Evolutionary conservation across 2,113 vertebrate species (phyloP).

Genomic region (Cettia cetti): DNA sequence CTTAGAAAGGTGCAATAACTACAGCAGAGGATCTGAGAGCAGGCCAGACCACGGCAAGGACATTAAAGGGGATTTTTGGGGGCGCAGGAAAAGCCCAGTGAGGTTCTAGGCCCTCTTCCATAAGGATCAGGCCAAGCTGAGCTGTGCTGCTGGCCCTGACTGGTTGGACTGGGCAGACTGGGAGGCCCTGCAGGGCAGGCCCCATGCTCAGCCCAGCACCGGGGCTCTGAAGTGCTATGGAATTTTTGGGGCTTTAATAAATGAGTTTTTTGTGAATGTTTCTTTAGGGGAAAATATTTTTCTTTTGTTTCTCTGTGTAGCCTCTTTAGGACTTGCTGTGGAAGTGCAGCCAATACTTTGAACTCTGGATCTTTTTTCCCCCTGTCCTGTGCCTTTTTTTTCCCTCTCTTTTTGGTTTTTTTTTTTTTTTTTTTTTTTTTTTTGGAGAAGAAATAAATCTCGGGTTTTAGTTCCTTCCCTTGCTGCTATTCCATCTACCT

Average conservation of each 20-base stretch:
- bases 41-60: not conserved
- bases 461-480: conserved; percentile 41
- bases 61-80: not conserved
- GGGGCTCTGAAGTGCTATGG: not conserved
- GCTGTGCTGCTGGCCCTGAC: not conserved
- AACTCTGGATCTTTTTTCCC: not conserved
- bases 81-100: not conserved
- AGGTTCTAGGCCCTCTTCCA: not conserved
- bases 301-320: conserved; percentile 38
- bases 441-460: not conserved
- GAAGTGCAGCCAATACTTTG: conserved; percentile 18
- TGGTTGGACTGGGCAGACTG: not conserved
- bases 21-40: not conserved
- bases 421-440: not conserved
- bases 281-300: conserved; percentile 44
- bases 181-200: not conserved
- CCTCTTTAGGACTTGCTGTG: conserved; percentile 32
- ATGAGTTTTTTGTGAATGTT: conserved; percentile 28
- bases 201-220: not conserved
- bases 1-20: not conserved
- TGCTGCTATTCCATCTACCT: conserved; percentile 9
- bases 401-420: not conserved
- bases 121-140: not conserved
- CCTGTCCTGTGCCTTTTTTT: not conserved
- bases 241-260: conserved; percentile 28